Evolutionary conservation across 2,113 vertebrate genomes (phyloP), one percentile per base, ranked within the genome.

Genomic region (Passer montanus): DNA sequence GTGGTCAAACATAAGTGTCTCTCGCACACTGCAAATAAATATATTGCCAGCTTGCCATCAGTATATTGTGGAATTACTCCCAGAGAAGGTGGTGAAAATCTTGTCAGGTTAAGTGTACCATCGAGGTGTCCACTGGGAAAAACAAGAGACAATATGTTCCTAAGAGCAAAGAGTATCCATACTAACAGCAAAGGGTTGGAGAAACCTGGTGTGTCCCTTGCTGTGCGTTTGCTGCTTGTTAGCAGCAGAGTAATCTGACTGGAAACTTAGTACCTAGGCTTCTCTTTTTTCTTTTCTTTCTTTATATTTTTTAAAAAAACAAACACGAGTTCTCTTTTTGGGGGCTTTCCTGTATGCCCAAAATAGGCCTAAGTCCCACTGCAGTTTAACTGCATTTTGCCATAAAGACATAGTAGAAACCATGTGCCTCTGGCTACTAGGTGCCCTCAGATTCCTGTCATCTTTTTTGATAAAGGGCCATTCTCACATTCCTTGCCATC

Each of bases 301-400:
- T 35, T 59, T n/a, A 53, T 15, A 31, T n/a, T 41, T 59, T 24
- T 7, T 7, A 7, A 7, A 79, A 44, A 41, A 13, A 5, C 2
- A 1, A 12, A 13, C 20, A 4, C 0, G 1, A 31, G 9, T 60
- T 92, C 7, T 72, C 19, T 37, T 2, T 46, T 13, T 33, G 37
- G 11, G 14, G 20, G 4, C 17, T 63, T 74, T 77, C 17, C 56
- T 41, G 20, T 7, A 23, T 80, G 8, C 27, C 27, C 74, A 46
- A 10, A 33, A 84, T 63, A 81, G 2, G 5, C 5, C 0, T 30
- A 46, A 63, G 8, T 79, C 26, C 9, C 20, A 41, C 39, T 68
- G 28, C n/a, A 94, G 22, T 27, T 72, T 47, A 58, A 47, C 16
- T 82, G 21, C 5, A 20, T 84, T 90, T 86, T 88, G 23, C 24